Evolutionary conservation across 2,113 vertebrate species (phyloP).

Genomic region (Chionis minor): DNA sequence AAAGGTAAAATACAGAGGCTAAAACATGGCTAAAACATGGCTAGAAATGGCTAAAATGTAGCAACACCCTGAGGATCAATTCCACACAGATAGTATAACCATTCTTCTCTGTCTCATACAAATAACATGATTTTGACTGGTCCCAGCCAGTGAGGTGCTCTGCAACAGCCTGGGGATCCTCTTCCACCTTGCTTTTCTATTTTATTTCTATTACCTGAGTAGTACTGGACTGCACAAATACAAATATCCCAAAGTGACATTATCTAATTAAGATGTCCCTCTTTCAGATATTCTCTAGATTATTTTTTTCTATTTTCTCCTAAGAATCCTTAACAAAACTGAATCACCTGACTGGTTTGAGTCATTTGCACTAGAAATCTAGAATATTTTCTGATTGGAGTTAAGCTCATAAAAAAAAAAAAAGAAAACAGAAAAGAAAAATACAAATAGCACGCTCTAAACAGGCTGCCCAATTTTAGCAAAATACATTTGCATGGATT

Average conservation of each 20-base stretch:
- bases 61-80: not conserved
- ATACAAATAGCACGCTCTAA: not conserved
- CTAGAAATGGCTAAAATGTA: not conserved
- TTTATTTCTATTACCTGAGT: not conserved
- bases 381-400: not conserved
- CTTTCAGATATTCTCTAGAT: not conserved
- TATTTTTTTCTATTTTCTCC: not conserved
- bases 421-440: not conserved
- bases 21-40: not conserved
- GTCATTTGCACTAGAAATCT: not conserved
- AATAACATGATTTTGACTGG: not conserved
- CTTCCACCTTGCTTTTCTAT: not conserved
- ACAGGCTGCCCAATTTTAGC: not conserved
- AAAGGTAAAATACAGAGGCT: too few relatives aligned
- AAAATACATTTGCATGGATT: conserved; percentile 58
- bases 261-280: not conserved
- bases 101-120: not conserved
- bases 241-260: not conserved
- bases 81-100: not conserved
- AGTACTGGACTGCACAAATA: not conserved
- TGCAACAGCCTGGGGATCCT: not conserved
- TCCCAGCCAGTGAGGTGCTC: not conserved
- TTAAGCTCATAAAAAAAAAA: not conserved
- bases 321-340: not conserved
- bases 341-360: not conserved